Base-by-base conservation (phyloP, 1,140 invertebrate species). In the Agraylea sexmaculata region DNA sequence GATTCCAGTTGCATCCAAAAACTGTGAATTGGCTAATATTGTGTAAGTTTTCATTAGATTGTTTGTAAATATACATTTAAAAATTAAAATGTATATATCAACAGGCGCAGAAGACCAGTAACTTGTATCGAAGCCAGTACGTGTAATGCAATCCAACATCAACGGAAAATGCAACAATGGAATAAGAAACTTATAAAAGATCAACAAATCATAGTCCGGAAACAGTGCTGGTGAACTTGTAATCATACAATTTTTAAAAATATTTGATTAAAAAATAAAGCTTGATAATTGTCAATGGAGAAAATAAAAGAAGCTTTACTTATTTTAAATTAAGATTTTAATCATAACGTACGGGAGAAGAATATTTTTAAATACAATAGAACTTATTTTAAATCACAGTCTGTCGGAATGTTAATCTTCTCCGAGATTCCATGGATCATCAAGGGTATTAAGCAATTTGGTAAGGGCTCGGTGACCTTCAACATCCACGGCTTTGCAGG, bases 381-480 rank as follows among this genome's bases (percentile, higher is more conserved):
- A 19, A 36, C 13, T 36, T 8, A 36, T 20, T 7, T 36, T 19
- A 10, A 11, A 21, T 13, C 13, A 20, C 20, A 30, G 47, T 43
- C 43, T 62, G 51, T 37, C 38, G 30, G 8, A 19, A 46, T 16
- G 42, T 22, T 37, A 40, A 20, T 53, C 45, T 12, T 62, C 60
- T 20, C 64, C 64, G 28, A 67, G 53, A 36, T 67, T 63, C 62
- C 62, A 67, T 0, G 62, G 64, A 37, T 67, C 60, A 51, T 67
- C 62, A 1, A 67, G 40, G 3, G 61, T 62, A 15, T 45, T 41
- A 17, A 67, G 39, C 12, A 67, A 42, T 34, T 56, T 59, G 7
- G 62, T 57, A 16, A 67, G 46, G n/a, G 47, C 55, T 48, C 63
- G 64, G 42, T 67, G 59, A 7, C 62, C 60, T 37, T 62, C 62